These are phyloP conservation scores for Festucalex cinctus DNA, from an alignment of 2,113 vertebrate species.

Conservation along the genomic window DNA sequence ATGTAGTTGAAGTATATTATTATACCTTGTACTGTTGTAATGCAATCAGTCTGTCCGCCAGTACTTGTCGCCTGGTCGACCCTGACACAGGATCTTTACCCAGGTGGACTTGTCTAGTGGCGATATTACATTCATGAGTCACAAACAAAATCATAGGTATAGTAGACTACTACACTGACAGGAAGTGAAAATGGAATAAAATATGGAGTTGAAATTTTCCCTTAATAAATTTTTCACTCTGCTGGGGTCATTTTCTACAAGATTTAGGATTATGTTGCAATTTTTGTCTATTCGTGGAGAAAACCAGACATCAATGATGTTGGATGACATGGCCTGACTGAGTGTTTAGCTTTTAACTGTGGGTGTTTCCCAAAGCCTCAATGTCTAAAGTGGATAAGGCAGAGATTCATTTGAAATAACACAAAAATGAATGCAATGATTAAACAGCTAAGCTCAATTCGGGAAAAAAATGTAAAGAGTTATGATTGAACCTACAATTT, in stretches of 20 bases:
- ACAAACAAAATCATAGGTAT: not conserved
- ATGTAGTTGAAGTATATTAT: slow-evolving; percentile 6
- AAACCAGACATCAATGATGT: not conserved
- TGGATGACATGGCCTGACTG: not conserved
- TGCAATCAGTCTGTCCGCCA: slow-evolving; percentile 68
- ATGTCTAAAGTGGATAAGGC: not conserved
- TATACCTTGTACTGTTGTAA: slow-evolving; percentile 75
- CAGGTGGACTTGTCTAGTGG: slow-evolving; percentile 77
- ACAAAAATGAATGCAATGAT: not conserved
- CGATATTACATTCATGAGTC: not conserved
- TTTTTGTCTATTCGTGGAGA: not conserved
- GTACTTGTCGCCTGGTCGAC: slow-evolving; percentile 64
- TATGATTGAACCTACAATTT: slow-evolving; percentile 70
- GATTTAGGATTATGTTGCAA: not conserved
- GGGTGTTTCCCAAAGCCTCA: not conserved
- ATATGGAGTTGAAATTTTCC: not conserved
- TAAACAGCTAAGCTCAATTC: not conserved
- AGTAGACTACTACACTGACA: not conserved
- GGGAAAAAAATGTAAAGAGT: not conserved
- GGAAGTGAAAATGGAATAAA: not conserved
- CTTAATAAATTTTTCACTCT: not conserved
- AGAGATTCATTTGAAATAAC: not conserved
- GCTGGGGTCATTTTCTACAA: not conserved
- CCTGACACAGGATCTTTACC: slow-evolving; percentile 76
- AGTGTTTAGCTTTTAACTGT: not conserved